Conservation (phyloP, 2,797 vertebrate genomes). For the Falco concolor region DNA sequence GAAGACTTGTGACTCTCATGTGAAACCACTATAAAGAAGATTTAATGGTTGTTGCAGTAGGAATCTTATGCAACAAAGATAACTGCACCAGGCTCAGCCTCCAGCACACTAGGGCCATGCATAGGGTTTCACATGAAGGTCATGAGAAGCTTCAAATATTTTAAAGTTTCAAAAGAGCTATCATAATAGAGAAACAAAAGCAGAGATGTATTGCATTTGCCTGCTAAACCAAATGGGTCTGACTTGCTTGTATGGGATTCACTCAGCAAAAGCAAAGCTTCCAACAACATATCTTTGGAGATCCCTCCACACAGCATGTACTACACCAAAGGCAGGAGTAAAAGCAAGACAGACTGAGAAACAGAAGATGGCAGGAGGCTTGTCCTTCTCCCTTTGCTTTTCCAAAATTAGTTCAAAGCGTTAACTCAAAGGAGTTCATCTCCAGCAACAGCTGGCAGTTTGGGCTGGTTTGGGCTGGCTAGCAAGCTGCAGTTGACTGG, state of each 20-base stretch:
- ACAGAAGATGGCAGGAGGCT: neutral
- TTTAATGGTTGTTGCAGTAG: neutral
- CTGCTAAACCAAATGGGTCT: neutral
- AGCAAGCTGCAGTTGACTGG: neutral
- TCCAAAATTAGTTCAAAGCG: neutral
- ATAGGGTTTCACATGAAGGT: conserved; percentile 24
- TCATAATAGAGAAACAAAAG: neutral
- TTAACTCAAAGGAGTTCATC: neutral
- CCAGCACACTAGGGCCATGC: neutral
- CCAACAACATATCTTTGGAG: neutral
- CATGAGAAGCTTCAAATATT: neutral
- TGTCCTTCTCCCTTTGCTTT: neutral
- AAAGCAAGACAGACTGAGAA: neutral
- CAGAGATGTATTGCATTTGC: neutral
- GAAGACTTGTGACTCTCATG: conserved; percentile 25
- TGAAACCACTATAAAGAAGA: conserved; percentile 3
- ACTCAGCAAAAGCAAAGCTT: neutral
- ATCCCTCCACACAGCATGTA: neutral
- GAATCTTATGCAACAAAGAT: neutral
- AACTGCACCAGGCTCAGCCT: neutral
- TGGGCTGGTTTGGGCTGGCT: neutral
- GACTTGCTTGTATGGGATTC: neutral
- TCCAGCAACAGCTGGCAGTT: neutral
- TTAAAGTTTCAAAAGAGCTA: neutral
- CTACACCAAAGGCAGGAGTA: neutral